Conservation (phyloP, 1,140 invertebrate species). For the Zaprionus capensis region DNA sequence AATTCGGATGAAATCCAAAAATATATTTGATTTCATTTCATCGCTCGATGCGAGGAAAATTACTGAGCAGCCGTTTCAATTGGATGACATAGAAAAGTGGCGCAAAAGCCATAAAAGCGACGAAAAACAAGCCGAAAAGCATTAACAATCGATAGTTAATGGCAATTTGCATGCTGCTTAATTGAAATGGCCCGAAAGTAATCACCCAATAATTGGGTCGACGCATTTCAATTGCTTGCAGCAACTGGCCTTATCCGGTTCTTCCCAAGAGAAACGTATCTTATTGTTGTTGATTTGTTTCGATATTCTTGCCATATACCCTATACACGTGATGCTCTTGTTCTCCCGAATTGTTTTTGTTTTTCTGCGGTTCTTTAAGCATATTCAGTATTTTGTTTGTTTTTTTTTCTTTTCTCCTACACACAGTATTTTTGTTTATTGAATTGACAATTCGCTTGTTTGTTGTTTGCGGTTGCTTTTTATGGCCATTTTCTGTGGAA, state of each 20-base stretch:
- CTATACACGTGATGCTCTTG: constrained; percentile 59
- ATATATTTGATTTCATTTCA: constrained; percentile 46
- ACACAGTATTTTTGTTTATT: constrained; percentile 22
- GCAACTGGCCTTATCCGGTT: constrained; percentile 29
- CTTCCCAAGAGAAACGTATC: constrained; percentile 7
- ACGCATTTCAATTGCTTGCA: constrained; percentile 11
- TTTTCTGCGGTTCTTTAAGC: constrained; percentile 22
- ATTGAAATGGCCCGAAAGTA: constrained; percentile 21
- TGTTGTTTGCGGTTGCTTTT: constrained; percentile 37
- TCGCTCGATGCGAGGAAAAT: constrained; percentile 20
- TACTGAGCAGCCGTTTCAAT: constrained; percentile 11
- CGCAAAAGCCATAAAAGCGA: constrained; percentile 35
- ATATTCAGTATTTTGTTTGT: constrained; percentile 39
- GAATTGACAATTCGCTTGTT: constrained; percentile 56
- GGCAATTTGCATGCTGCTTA: constrained; percentile 25
- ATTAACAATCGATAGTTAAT: constrained; percentile 37
- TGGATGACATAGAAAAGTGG: constrained; percentile 38
- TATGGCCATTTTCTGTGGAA: constrained; percentile 16
- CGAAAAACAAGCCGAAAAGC: constrained; percentile 14
- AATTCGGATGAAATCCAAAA: constrained; percentile 32
- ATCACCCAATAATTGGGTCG: constrained; percentile 31
- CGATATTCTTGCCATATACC: constrained; percentile 33
- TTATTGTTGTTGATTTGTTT: constrained; percentile 14
- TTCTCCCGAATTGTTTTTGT: constrained; percentile 57
- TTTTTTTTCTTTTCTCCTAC: constrained; percentile 3